Percentiles rank a stretch among this genome's conserved stretches.
Evolutionary conservation across 1,140 invertebrate genomes (phyloP).

Genomic region (Odontomachus brunneus): DNA sequence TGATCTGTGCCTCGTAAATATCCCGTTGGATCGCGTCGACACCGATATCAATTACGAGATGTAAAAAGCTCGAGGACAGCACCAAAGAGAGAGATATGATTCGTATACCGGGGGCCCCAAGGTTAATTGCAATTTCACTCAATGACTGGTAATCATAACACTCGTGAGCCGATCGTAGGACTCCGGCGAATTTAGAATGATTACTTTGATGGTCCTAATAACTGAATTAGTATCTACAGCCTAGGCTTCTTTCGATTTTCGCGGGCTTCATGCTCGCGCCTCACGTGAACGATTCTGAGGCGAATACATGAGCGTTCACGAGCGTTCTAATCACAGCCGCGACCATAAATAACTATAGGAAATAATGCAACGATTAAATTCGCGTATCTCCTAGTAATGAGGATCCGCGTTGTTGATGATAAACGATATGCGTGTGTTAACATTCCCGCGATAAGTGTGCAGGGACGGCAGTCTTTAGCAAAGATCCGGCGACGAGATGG

Average conservation of each 20-base stretch:
- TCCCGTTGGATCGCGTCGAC: conserved; percentile 1
- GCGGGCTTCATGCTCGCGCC: not conserved
- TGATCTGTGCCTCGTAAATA: conserved; percentile 21
- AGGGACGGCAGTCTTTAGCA: conserved; percentile 20
- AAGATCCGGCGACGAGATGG: not conserved
- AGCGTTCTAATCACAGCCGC: not conserved
- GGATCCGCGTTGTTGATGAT: not conserved
- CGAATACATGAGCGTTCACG: not conserved
- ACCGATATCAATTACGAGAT: not conserved
- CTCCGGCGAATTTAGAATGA: conserved; percentile 18
- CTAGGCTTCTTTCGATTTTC: conserved; percentile 27
- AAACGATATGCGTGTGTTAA: not conserved
- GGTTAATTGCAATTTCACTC: conserved; percentile 46
- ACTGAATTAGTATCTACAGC: not conserved
- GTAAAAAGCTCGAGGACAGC: not conserved
- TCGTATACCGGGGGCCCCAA: not conserved
- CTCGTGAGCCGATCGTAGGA: conserved; percentile 3
- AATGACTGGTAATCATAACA: conserved; percentile 38
- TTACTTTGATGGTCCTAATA: conserved; percentile 45
- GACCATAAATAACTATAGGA: not conserved
- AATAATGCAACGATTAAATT: not conserved
- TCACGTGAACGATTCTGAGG: too few relatives aligned
- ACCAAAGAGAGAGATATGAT: not conserved
- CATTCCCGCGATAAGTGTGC: not conserved
- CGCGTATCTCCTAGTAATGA: not conserved